Evolutionary conservation across 2,888 invertebrate species (phyloP).

Genomic region (Ligdia adustata): DNA sequence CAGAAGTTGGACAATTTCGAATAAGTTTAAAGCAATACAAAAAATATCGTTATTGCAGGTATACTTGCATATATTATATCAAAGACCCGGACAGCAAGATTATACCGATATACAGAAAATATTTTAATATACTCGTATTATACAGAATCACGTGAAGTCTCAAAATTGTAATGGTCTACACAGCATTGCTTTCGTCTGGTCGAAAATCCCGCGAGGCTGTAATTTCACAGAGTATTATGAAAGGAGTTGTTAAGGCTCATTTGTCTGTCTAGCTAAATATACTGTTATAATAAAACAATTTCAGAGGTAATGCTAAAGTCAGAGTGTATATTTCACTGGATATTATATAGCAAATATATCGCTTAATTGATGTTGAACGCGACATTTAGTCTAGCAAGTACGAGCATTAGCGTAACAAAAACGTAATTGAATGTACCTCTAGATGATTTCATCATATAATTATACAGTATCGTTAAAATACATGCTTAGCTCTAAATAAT

Average conservation of each 20-base stretch:
- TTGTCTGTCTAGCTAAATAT: conserved; percentile 15
- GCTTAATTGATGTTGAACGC: conserved; percentile 17
- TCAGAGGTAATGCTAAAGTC: conserved; percentile 12
- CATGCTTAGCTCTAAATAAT: conserved; percentile 34
- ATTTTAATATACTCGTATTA: too few species aligned
- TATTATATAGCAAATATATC: conserved; percentile 8
- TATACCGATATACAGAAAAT: too few species aligned
- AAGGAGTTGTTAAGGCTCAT: conserved; percentile 23
- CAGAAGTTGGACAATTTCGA: too few species aligned
- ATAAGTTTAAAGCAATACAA: too few species aligned
- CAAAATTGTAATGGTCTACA: conserved; percentile 12
- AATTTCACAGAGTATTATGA: conserved; percentile 18
- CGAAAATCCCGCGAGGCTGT: conserved; percentile 12
- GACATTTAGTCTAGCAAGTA: conserved; percentile 19
- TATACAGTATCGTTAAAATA: conserved; percentile 26
- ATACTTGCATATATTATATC: too few species aligned
- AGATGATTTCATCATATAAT: conserved; percentile 35
- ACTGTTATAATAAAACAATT: conserved; percentile 19
- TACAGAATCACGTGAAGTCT: too few species aligned
- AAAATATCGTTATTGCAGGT: too few species aligned
- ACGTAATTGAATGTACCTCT: conserved; percentile 31
- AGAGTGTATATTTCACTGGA: conserved; percentile 5
- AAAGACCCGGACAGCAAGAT: too few species aligned
- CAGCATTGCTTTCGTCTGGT: conserved; percentile 11
- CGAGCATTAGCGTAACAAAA: conserved; percentile 13